Conservation (phyloP, 2,888 invertebrate genomes). For the Molorchus minor region DNA sequence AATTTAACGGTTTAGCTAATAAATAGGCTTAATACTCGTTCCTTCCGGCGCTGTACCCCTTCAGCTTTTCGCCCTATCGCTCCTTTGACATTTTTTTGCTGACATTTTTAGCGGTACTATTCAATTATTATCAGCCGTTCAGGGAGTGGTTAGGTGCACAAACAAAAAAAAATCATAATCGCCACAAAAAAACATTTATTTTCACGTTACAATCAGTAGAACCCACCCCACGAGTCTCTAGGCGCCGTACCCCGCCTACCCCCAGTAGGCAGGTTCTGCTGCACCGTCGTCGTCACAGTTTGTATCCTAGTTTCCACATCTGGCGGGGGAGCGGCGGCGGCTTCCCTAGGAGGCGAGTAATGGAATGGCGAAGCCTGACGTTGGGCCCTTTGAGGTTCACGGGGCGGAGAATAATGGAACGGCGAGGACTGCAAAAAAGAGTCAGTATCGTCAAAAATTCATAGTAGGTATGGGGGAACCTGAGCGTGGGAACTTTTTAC, state of each 20-base stretch:
- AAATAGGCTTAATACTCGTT: too few species aligned
- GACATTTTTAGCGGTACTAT: too few species aligned
- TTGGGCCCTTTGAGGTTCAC: conserved; percentile 28
- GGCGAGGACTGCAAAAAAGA: conserved; percentile 6
- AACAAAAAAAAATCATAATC: too few species aligned
- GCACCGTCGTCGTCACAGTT: conserved; percentile 19
- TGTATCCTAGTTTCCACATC: conserved; percentile 27
- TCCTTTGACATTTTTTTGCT: too few species aligned
- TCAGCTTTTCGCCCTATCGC: too few species aligned
- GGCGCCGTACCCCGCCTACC: conserved; percentile 40
- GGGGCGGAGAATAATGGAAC: conserved; percentile 42
- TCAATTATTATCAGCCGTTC: too few species aligned
- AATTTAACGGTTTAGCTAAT: too few species aligned
- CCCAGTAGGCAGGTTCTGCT: conserved; percentile 22
- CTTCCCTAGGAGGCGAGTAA: conserved; percentile 35
- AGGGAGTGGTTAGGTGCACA: too few species aligned
- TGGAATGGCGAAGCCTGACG: conserved; percentile 36
- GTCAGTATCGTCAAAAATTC: not conserved
- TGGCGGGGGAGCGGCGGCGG: conserved; percentile 8
- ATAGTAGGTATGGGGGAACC: too few species aligned
- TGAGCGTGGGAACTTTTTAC: too few species aligned
- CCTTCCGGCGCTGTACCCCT: too few species aligned
- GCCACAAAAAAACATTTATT: too few species aligned
- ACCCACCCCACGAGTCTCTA: conserved; percentile 55
- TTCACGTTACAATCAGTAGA: conserved; percentile 38